phyloP scores from a whole-genome alignment of 2,888 invertebrate genomes.

The Chrysina gloriosa region DNA sequence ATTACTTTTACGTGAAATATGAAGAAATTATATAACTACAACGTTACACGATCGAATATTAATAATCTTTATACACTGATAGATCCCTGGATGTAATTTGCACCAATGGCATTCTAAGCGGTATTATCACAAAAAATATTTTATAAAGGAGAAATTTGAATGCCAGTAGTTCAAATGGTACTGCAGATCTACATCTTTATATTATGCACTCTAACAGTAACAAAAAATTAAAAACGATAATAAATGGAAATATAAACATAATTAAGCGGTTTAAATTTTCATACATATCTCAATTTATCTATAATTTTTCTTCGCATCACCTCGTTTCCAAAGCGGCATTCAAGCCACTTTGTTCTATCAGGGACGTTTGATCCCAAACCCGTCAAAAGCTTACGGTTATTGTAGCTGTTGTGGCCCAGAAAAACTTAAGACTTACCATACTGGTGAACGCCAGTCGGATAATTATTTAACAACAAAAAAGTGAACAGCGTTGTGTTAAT shows the following conservation, averaged over 20 bases:
- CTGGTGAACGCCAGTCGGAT: no score
- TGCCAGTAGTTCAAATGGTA: constrained; percentile 2
- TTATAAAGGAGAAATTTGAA: constrained; percentile 17
- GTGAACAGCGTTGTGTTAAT: no score
- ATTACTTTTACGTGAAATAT: not conserved
- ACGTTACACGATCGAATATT: constrained; percentile 23
- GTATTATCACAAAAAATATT: constrained; percentile 32
- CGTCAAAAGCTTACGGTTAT: no score
- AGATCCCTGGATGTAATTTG: not conserved
- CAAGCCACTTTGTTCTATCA: no score
- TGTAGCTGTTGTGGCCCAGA: no score
- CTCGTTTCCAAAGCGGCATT: not conserved
- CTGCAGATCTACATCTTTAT: constrained; percentile 11
- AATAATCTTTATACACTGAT: constrained; percentile 5
- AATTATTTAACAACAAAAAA: no score
- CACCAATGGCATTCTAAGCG: not conserved
- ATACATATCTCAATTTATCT: not conserved
- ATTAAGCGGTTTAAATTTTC: constrained; percentile 7
- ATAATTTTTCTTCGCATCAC: not conserved
- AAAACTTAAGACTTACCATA: no score
- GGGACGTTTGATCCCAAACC: no score
- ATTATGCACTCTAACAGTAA: not conserved
- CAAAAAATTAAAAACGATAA: constrained; percentile 1
- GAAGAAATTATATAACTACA: constrained; percentile 1
- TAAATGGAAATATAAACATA: constrained; percentile 12